Evolutionary conservation across 2,797 vertebrate genomes (phyloP), one percentile per base, ranked within the genome.

Genomic region (Dallia pectoralis): DNA sequence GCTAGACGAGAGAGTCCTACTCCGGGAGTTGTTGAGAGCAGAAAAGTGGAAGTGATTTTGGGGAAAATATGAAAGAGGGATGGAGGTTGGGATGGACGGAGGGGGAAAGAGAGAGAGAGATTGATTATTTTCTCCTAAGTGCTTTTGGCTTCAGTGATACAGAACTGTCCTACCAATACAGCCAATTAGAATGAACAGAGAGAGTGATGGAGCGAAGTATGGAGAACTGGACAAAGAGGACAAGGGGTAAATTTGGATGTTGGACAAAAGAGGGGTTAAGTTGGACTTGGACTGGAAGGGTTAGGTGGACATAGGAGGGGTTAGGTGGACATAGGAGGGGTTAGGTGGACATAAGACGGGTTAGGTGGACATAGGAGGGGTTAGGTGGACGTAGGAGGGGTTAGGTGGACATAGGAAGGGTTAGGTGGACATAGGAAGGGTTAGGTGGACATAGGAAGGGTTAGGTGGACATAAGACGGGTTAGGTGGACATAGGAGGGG

Each of bases 111-210:
- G 48, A 77, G 82, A 77, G 84, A 79, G 79, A 90, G 90, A 93
- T 90, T 92, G 92, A 92, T 93, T 89, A 91, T 91, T 87, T 88
- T 77, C 86, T 84, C 73, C 80, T 90, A 91, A 92, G 89, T 90
- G 92, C 90, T 91, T 84, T 86, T 61, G 87, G 88, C 89, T 81
- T 91, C 89, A 91, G 89, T 91, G 90, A 88, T 90, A 86, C 83
- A 75, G 76, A 77, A 86, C 85, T 78, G 84, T 88, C 88, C 79
- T 87, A 86, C 82, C 81, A 78, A 89, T 87, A 78, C 80, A 85
- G 88, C 85, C 88, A 85, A 84, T 91, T 82, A 88, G 85, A 90
- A 91, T 91, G 85, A 91, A 90, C 88, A 89, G 81, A 78, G 80
- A 82, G 84, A 82, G 82, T 88, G 89, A 91, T 87, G 81, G 87